A percentile compares a stretch with the other conserved stretches of the same genome.
Conservation (phyloP, 2,888 invertebrate genomes). For the Cactoblastis cactorum region DNA sequence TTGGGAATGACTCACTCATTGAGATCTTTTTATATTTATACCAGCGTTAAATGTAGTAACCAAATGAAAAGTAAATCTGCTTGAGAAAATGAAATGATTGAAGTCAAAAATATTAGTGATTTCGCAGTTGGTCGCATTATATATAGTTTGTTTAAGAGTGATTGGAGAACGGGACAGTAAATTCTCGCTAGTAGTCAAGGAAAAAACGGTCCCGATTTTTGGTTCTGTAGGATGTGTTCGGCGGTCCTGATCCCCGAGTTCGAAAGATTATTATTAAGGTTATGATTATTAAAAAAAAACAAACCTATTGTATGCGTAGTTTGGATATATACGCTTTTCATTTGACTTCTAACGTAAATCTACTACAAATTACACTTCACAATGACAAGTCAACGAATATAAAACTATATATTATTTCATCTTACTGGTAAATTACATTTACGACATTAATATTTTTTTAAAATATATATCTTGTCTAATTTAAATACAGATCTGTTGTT, state of each 20-base stretch:
- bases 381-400: too few species aligned
- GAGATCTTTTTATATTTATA: conserved; percentile 18
- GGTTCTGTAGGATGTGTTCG: too few species aligned
- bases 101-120: conserved; percentile 8
- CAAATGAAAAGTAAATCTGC: conserved; percentile 14
- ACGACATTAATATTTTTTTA: background rate
- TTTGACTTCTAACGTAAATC: too few species aligned
- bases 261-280: too few species aligned
- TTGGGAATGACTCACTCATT: background rate
- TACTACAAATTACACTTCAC: too few species aligned
- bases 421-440: too few species aligned
- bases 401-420: too few species aligned
- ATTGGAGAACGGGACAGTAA: background rate
- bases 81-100: too few species aligned
- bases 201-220: background rate
- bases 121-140: conserved; percentile 20
- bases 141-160: conserved; percentile 17
- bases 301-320: too few species aligned
- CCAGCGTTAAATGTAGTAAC: conserved; percentile 15
- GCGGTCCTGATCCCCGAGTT: too few species aligned
- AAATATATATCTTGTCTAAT: background rate
- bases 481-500: background rate
- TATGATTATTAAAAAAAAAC: too few species aligned
- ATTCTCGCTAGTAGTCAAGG: background rate
- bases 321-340: too few species aligned